Percentiles rank a stretch among this genome's conserved stretches.
These are phyloP conservation scores for Laterallus jamaicensis DNA, from an alignment of 2,113 vertebrate species.

Conservation along the genomic window DNA sequence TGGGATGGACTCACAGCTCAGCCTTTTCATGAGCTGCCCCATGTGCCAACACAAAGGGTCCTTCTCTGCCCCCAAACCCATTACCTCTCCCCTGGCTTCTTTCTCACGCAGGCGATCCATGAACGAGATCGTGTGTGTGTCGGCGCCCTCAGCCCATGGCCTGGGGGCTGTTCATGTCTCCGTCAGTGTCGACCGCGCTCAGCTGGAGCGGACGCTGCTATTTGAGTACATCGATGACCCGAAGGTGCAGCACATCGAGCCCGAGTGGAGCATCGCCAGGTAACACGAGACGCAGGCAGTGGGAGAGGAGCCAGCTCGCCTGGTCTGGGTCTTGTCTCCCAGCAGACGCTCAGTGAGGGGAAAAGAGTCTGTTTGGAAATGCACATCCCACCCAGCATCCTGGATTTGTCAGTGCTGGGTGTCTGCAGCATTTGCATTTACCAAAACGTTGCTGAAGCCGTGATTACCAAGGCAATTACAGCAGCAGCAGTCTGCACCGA, in stretches of 20 bases:
- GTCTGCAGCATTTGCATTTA: not conserved
- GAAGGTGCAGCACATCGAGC: slow-evolving; percentile 91
- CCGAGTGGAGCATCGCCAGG: slow-evolving; percentile 98
- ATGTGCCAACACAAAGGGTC: not conserved
- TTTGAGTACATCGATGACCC: slow-evolving; percentile 98
- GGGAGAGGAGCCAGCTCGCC: not conserved
- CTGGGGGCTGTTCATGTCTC: slow-evolving; percentile 87
- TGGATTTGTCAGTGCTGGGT: not conserved
- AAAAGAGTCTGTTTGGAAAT: not conserved
- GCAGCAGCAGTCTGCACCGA: not conserved
- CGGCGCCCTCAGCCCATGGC: slow-evolving; percentile 86
- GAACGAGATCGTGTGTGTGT: slow-evolving; percentile 91
- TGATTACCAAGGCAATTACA: not conserved
- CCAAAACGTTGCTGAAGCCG: not conserved
- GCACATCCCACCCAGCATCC: not conserved
- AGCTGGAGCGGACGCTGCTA: slow-evolving; percentile 82
- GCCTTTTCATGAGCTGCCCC: not conserved
- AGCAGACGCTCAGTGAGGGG: not conserved
- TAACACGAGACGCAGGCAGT: slow-evolving; percentile 24
- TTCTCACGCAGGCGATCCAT: slow-evolving; percentile 81
- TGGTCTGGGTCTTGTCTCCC: not conserved
- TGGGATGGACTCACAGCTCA: not conserved
- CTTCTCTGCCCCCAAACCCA: accelerated
- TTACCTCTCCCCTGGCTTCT: not conserved
- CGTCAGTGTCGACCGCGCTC: slow-evolving; percentile 90